Evolutionary conservation across 2,888 invertebrate genomes (phyloP).

Genomic region (Leucoptera coffeella): DNA sequence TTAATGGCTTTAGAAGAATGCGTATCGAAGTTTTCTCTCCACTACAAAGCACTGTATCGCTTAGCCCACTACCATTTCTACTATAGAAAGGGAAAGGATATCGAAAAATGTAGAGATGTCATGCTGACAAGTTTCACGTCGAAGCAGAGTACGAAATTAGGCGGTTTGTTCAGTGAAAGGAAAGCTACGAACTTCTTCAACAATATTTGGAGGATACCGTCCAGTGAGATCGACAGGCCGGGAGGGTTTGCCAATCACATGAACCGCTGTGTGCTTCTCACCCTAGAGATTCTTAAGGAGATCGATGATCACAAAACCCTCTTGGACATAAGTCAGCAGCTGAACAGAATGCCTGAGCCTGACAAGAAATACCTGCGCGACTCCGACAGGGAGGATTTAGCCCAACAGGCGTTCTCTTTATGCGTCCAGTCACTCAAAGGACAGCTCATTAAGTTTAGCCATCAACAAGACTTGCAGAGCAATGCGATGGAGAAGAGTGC

Average conservation of each 20-base stretch:
- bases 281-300: slow-evolving; percentile 75
- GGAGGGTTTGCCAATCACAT: slow-evolving; percentile 91
- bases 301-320: slow-evolving; percentile 75
- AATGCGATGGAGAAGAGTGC: slow-evolving; percentile 42
- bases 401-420: slow-evolving; percentile 70
- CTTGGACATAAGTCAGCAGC: slow-evolving; percentile 70
- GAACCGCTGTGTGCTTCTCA: slow-evolving; percentile 74
- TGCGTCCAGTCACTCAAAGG: slow-evolving; percentile 65
- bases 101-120: slow-evolving; percentile 64
- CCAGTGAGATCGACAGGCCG: slow-evolving; percentile 83
- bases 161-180: slow-evolving; percentile 80
- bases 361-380: slow-evolving; percentile 88
- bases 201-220: slow-evolving; percentile 89
- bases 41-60: slow-evolving; percentile 89
- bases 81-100: slow-evolving; percentile 61
- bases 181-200: slow-evolving; percentile 86
- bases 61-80: slow-evolving; percentile 78
- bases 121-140: slow-evolving; percentile 64
- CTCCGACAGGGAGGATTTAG: slow-evolving; percentile 73
- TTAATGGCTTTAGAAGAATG: slow-evolving; percentile 79
- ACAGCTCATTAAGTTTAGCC: slow-evolving; percentile 49
- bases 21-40: slow-evolving; percentile 77
- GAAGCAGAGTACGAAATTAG: slow-evolving; percentile 59
- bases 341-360: slow-evolving; percentile 74
- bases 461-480: slow-evolving; percentile 35